A percentile compares a stretch with the other conserved stretches of the same genome.
phyloP scores from a whole-genome alignment of 53 echinoderm and acorn worm species.

The Patiria pectinifera region DNA sequence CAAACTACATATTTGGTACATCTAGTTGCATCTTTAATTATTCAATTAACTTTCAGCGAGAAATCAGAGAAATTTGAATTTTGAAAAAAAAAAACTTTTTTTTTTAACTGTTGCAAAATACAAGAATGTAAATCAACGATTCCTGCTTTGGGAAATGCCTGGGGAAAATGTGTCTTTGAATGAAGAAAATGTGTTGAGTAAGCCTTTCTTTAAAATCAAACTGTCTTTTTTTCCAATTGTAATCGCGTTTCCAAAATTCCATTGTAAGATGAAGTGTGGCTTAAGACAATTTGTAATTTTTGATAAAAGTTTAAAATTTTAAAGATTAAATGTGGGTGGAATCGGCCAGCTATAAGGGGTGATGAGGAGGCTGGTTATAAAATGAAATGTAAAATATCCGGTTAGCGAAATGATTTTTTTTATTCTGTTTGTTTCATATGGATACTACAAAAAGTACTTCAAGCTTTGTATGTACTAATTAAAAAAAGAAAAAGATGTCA shows the following conservation, averaged over 20 bases:
- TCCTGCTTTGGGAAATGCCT: background rate
- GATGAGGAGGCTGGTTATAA: conserved; percentile 58
- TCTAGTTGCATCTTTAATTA: too few relatives aligned
- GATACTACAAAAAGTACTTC: background rate
- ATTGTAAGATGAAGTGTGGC: too few relatives aligned
- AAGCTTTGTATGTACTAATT: too few relatives aligned
- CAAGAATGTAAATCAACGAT: background rate
- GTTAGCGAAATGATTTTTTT: background rate
- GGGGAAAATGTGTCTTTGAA: background rate
- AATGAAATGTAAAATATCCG: background rate
- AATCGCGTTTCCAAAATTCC: too few relatives aligned
- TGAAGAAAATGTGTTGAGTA: too few relatives aligned
- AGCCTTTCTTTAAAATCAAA: too few relatives aligned
- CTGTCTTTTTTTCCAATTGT: too few relatives aligned
- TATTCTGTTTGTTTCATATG: background rate
- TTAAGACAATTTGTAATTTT: background rate
- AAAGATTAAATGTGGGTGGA: conserved; percentile 34
- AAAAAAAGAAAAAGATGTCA: too few relatives aligned
- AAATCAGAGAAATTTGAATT: too few relatives aligned
- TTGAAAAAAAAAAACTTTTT: too few relatives aligned
- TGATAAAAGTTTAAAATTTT: background rate
- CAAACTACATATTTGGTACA: too few relatives aligned
- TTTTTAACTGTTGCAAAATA: background rate
- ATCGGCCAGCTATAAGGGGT: conserved; percentile 64
- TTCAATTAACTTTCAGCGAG: too few relatives aligned